phyloP scores from a whole-genome alignment of 2,888 invertebrate genomes.

The Clanis bilineata region DNA sequence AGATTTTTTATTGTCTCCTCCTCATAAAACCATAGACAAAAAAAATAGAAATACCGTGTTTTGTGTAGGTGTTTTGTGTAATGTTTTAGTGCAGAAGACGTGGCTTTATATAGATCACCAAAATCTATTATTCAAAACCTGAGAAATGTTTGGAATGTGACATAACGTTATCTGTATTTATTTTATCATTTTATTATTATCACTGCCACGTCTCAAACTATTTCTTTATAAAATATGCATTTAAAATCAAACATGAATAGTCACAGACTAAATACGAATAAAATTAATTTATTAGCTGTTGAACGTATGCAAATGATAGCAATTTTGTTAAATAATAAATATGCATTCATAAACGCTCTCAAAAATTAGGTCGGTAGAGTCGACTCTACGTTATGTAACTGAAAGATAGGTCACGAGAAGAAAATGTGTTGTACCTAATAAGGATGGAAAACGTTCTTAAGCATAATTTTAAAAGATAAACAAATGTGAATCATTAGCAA shows the following conservation, averaged over 20 bases:
- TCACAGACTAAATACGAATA: not conserved
- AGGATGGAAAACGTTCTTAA: not conserved
- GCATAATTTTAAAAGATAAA: slow-evolving; percentile 18
- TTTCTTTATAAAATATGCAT: not conserved
- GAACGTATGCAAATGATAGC: not conserved
- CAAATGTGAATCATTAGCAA: slow-evolving; percentile 29
- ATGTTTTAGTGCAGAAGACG: too few relatives aligned
- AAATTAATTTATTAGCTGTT: not conserved
- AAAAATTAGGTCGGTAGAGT: not conserved
- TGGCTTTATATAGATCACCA: not conserved
- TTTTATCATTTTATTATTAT: not conserved
- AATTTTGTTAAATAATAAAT: not conserved
- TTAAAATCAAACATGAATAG: not conserved
- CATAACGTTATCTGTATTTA: not conserved
- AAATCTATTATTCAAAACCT: not conserved
- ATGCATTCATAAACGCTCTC: not conserved
- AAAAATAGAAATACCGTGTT: too few relatives aligned
- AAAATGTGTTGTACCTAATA: not conserved
- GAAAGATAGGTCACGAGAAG: not conserved
- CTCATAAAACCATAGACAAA: too few relatives aligned
- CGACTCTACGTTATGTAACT: slow-evolving; percentile 1
- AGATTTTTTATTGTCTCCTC: too few relatives aligned
- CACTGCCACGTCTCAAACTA: not conserved
- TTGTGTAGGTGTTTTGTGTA: too few relatives aligned
- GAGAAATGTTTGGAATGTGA: not conserved